phyloP scores from a whole-genome alignment of 2,113 vertebrate genomes.

The Oriolus oriolus region DNA sequence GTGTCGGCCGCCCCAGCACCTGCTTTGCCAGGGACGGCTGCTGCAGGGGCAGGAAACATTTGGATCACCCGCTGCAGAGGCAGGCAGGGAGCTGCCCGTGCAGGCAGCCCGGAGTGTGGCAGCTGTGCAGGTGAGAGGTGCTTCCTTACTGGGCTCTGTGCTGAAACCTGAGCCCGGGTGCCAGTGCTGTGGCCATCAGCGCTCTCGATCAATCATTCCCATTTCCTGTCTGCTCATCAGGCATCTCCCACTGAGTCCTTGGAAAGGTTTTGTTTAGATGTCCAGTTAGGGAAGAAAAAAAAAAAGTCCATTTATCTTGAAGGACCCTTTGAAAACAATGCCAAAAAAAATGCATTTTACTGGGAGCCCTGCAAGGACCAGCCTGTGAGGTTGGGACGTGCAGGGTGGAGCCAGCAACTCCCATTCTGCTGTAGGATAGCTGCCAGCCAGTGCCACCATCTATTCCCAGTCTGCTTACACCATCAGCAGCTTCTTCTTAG shows the following conservation, averaged over 20 bases:
- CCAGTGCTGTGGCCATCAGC: background rate
- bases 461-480: background rate
- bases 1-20: rapidly evolving
- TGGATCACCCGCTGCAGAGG: background rate
- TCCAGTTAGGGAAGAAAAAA: background rate
- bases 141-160: background rate
- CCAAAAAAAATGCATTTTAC: background rate
- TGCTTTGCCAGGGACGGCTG: background rate
- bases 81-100: background rate
- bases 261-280: slow-evolving; percentile 27
- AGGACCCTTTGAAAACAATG: background rate
- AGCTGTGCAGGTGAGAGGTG: slow-evolving; percentile 15
- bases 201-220: slow-evolving; percentile 29
- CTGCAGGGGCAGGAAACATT: background rate
- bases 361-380: background rate
- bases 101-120: background rate
- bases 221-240: slow-evolving; percentile 56
- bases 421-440: background rate
- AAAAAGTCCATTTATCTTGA: slow-evolving; percentile 28
- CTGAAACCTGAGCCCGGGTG: slow-evolving; percentile 34
- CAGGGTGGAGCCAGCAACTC: rapidly evolving
- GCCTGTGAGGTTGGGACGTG: background rate
- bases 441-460: background rate
- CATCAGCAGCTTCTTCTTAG: background rate
- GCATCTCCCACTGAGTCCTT: background rate